phyloP scores from a whole-genome alignment of 2,797 vertebrate species.

The Petrocephalus schoutedeni region DNA sequence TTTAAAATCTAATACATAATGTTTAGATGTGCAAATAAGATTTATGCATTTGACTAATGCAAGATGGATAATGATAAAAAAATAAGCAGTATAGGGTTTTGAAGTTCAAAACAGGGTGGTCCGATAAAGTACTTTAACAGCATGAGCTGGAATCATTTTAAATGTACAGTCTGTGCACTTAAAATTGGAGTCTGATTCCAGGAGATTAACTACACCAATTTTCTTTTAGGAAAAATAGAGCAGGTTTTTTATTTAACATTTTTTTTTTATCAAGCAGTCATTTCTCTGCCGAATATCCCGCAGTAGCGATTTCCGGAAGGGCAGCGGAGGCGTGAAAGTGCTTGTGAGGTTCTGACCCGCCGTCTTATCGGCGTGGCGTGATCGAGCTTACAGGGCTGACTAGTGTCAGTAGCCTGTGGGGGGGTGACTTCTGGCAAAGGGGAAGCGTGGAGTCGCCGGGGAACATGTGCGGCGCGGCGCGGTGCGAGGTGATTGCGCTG shows the following conservation, averaged over 20 bases:
- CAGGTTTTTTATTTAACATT: not conserved
- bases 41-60: constrained; percentile 7
- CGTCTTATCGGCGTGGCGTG: not conserved
- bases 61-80: not conserved
- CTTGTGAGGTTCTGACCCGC: not conserved
- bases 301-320: not conserved
- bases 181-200: not conserved
- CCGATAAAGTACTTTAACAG: constrained; percentile 8
- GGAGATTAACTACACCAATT: constrained; percentile 8
- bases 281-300: not conserved
- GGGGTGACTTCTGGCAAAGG: not conserved
- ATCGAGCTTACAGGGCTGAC: not conserved
- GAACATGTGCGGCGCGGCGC: not conserved
- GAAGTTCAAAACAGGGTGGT: constrained; percentile 9
- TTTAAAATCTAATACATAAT: not conserved
- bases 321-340: not conserved
- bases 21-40: not conserved
- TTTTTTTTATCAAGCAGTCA: not conserved
- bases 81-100: not conserved
- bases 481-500: not conserved
- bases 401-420: not conserved
- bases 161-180: not conserved
- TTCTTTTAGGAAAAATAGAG: constrained; percentile 7
- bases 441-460: not conserved
- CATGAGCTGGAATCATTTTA: not conserved